Evolutionary conservation across 2,113 vertebrate species (phyloP), one percentile per base, ranked within the genome.

Genomic region (Acrocephalus kingi): DNA sequence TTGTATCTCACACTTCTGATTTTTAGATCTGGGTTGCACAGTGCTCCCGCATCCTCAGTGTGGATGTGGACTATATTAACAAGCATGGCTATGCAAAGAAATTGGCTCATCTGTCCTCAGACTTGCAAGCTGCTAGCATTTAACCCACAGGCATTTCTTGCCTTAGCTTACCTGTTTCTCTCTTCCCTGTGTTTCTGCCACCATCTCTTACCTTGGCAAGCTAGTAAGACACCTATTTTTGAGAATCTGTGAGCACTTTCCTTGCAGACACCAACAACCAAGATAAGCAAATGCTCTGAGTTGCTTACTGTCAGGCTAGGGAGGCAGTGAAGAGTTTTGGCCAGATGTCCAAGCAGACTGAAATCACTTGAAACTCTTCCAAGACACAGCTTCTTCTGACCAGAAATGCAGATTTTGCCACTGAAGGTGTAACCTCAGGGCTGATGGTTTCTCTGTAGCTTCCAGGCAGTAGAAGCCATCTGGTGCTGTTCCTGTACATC

Each of bases 41-140:
- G 1, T 51, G 58, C 54, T 87, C 37, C 7, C 0, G 1, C 43
- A 25, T 75, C 25, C 33, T 77, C 18, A 4, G 0, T 15, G 5
- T 83, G 31, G 14, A 17, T 16, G 7, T 59, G 56, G 28, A 30
- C 61, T 87, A 0, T 54, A 37, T 55, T 82, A 85, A 49, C 27
- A 43, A 63, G 15, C 13, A 22, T 22, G 27, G 48, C 39, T 59
- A 6, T 15, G 41, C 30, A 23, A 90, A 61, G 27, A n/a, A 88
- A 48, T 18, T 18, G 51, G 11, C 48, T 68, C 2, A 23, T 35
- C 35, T 59, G 10, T 86, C 48, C 31, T 69, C 71, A 76, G 51
- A 33, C 43, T 72, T 84, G 33, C 17, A 45, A 79, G 35, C 45
- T 84, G 52, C 35, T 81, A 62, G 33, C 27, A 43, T 55, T 59